Conservation (phyloP, 2,797 vertebrate genomes). For the Acestrorhynchus altus region DNA sequence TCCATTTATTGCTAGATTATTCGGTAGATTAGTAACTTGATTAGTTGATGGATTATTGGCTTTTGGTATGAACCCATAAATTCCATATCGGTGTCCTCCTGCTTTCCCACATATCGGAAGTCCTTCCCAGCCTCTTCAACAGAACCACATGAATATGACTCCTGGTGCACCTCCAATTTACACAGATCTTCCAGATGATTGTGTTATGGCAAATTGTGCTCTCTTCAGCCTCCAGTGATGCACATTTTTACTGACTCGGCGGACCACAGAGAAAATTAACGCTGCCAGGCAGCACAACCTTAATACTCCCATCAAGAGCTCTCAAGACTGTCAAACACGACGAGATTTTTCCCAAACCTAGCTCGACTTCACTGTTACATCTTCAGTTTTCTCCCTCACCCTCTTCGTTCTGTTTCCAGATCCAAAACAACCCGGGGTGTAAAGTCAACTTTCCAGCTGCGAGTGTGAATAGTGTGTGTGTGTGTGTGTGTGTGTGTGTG, state of each 20-base stretch:
- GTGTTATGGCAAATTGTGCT: constrained; percentile 61
- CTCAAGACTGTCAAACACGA: constrained; percentile 24
- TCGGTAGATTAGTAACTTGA: too few species aligned
- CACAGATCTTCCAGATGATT: constrained; percentile 66
- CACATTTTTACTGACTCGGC: constrained; percentile 76
- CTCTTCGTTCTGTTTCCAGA: background rate
- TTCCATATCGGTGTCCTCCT: too few species aligned
- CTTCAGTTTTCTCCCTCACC: constrained; percentile 18
- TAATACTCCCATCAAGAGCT: background rate
- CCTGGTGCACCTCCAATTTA: constrained; percentile 70
- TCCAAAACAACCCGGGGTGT: constrained; percentile 47
- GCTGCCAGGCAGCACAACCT: constrained; percentile 66
- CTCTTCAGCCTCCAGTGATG: constrained; percentile 71
- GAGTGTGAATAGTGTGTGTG: constrained; percentile 22
- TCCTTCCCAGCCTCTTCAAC: constrained; percentile 62
- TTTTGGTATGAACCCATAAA: too few species aligned
- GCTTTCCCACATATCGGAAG: constrained; percentile 23
- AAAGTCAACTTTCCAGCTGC: constrained; percentile 45
- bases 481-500: background rate
- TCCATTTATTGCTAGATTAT: too few species aligned
- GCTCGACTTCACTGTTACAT: constrained; percentile 6
- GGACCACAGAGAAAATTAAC: constrained; percentile 77
- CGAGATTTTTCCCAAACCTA: constrained; percentile 3
- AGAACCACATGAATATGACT: constrained; percentile 66
- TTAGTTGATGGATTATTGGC: too few species aligned